phyloP scores from a whole-genome alignment of 2,113 vertebrate species.

The Tetrax tetrax region DNA sequence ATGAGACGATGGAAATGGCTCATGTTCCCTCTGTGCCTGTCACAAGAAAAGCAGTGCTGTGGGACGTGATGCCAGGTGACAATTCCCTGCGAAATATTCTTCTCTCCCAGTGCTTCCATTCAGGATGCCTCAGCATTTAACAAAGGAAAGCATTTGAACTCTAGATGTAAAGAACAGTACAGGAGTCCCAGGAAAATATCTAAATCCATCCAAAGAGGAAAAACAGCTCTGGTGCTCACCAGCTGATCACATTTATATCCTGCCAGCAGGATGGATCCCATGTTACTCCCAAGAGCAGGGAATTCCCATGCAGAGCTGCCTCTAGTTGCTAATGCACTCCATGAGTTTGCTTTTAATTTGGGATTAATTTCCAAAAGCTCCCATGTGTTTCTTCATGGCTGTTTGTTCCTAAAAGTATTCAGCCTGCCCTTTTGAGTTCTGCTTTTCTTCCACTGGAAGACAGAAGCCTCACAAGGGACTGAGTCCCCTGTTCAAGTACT shows the following conservation, averaged over 20 bases:
- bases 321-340: neutral
- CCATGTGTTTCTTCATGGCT: neutral
- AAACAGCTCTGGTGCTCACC: neutral
- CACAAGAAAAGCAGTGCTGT: neutral
- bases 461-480: neutral
- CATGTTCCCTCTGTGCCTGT: neutral
- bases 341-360: neutral
- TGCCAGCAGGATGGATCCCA: neutral
- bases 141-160: neutral
- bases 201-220: neutral
- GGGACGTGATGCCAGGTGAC: neutral
- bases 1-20: neutral
- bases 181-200: neutral
- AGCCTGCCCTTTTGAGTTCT: neutral
- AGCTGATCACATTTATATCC: neutral
- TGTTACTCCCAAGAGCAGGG: neutral
- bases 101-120: neutral
- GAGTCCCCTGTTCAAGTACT: neutral
- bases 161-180: neutral
- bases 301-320: constrained; percentile 5
- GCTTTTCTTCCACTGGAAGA: constrained; percentile 8
- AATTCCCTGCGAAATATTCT: neutral
- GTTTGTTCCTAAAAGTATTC: constrained; percentile 19
- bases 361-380: constrained; percentile 16
- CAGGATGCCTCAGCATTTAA: neutral